These are phyloP conservation scores for Verasper variegatus DNA, from an alignment of 2,113 vertebrate genomes.

Conservation along the genomic window DNA sequence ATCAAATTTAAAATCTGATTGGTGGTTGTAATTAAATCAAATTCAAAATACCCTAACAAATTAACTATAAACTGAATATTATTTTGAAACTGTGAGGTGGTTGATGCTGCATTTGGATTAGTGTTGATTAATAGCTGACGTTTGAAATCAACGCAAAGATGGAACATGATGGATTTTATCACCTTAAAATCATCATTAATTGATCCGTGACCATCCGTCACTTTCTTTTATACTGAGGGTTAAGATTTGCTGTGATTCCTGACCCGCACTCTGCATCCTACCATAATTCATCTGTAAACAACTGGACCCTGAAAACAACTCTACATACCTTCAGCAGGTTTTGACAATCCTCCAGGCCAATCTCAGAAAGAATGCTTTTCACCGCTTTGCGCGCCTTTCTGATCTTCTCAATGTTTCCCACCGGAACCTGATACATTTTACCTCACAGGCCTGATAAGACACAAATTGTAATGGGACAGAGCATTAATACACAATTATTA, in stretches of 20 bases:
- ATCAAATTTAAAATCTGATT: too few relatives aligned
- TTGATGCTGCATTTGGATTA: background rate
- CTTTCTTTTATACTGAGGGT: too few relatives aligned
- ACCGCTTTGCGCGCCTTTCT: conserved; percentile 81
- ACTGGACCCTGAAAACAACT: background rate
- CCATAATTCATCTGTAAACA: background rate
- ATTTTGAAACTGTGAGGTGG: background rate
- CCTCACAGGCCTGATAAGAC: conserved; percentile 20
- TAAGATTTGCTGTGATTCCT: too few relatives aligned
- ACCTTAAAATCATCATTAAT: too few relatives aligned
- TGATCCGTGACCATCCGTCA: too few relatives aligned
- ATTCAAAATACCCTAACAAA: too few relatives aligned
- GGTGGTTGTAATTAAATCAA: too few relatives aligned
- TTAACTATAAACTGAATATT: too few relatives aligned
- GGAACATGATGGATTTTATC: too few relatives aligned
- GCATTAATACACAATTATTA: background rate
- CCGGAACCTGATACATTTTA: conserved; percentile 83
- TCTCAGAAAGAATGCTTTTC: conserved; percentile 78
- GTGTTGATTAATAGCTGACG: background rate
- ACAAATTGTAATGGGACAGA: background rate
- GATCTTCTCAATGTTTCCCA: conserved; percentile 80
- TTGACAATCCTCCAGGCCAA: conserved; percentile 81
- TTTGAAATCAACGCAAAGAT: background rate
- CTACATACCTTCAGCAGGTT: conserved; percentile 70
- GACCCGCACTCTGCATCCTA: too few relatives aligned